Evolutionary conservation across 64 coral and sea anemone genomes (phyloP), one percentile per base, ranked within the genome.

Genomic region (Pocillopora verrucosa): DNA sequence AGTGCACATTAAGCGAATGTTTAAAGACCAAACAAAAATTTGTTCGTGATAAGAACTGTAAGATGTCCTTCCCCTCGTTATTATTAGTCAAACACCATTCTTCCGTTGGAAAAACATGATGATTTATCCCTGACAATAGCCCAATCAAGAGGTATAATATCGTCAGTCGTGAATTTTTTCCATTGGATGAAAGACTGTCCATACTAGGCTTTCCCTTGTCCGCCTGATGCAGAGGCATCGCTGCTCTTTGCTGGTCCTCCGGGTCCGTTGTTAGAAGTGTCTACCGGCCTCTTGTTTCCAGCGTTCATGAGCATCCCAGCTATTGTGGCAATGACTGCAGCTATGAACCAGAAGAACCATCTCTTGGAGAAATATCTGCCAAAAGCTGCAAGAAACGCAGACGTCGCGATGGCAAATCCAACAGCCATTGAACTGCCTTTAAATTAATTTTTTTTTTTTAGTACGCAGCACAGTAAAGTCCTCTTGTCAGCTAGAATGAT

Each of bases 321-420:
- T 41, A 56, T 65, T 65, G 36, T 0, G 1, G 65, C 65, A 72
- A 85, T 85, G 9, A 85, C 20, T n/a, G 57, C 13, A 16, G 36
- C 37, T 9, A 85, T 85, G 3, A 85, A 20, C 82, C 82, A 85
- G 56, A 85, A 15, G 14, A 85, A 85, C 82, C 82, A 85, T 5
- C 61, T 65, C 22, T 72, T 70, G 16, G 82, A 72, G 65, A 72
- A 85, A 85, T 72, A 85, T 22, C 72, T 85, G 82, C 63, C 82
- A 22, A 85, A 85, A 20, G 82, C 72, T 26, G 37, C 38, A 25
- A 85, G 82, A 12, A 85, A 4, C 41, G 82, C 82, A 0, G 68
- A 37, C 11, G 82, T 57, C 7, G 68, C 82, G 9, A 85, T 85
- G 45, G 63, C 82, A 72, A 85, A 85, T 30, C 65, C 82, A 41